Evolutionary conservation across 1,140 invertebrate genomes (phyloP).

Genomic region (Bombus turneri): DNA sequence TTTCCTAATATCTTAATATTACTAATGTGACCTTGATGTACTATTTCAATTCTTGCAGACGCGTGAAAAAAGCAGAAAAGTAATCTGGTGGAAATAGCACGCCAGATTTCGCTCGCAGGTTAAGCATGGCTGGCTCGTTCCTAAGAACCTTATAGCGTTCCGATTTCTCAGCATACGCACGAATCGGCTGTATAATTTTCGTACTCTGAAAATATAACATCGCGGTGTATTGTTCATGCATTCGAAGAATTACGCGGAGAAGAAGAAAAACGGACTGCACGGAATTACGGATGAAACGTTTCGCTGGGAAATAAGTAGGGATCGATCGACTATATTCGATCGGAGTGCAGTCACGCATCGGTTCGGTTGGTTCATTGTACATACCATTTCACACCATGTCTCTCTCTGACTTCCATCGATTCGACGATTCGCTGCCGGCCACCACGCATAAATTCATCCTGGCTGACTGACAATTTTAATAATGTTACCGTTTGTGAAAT

Average conservation of each 20-base stretch:
- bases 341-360: conserved; percentile 21
- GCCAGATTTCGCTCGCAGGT: neutral
- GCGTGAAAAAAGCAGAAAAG: neutral
- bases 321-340: conserved; percentile 7
- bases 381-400: conserved; percentile 43
- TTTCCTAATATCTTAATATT: neutral
- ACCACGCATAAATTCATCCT: conserved; percentile 61
- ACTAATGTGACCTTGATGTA: neutral
- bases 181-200: neutral
- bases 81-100: neutral
- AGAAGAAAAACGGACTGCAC: neutral
- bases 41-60: neutral
- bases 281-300: conserved; percentile 15
- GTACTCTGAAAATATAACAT: neutral
- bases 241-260: neutral
- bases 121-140: neutral
- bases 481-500: conserved; percentile 67
- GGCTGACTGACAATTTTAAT: conserved; percentile 69
- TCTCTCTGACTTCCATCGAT: neutral
- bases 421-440: conserved; percentile 17
- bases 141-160: neutral
- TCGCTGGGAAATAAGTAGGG: conserved; percentile 14
- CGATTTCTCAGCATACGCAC: neutral
- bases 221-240: neutral
- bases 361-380: conserved; percentile 6